Base-by-base conservation (phyloP, 2,797 vertebrate genomes). In the Oreonectes daqikongensis region DNA sequence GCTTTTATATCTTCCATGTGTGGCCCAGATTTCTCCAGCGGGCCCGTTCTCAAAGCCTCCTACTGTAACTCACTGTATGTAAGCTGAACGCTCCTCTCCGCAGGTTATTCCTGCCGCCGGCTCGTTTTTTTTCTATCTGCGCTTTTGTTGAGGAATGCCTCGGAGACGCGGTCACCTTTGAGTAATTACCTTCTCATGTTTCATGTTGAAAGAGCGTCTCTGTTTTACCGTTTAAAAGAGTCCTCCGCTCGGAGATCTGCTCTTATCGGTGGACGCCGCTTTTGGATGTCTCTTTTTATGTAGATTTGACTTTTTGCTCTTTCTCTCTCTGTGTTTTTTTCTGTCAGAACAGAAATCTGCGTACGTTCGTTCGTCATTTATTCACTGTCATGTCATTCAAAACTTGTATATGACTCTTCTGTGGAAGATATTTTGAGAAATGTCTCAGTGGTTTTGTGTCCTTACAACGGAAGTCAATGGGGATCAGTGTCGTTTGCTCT, bases 111-210 rank as follows among this genome's bases (percentile, higher is more conserved):
- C 55, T 57, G 74, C 61, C 42, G 68, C 30, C 14, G 68, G 30
- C 67, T 48, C 40, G 40, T 20, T 35, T 18, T 63, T n/a, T n/a
- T 70, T 66, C 3, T 30, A 26, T 2, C 12, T 6, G 17, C 50
- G 38, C 72, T 74, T 82, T 80, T 78, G 72, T 81, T 77, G 26
- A 81, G 75, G 81, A 79, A 83, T 79, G 77, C 86, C 80, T 68
- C 24, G 4, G 85, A 85, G 85, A 86, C 82, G 18, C 42, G 86
- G 82, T 87, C 87, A 90, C 85, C 86, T 89, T 73, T 79, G 79
- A 85, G 86, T 90, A 87, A 90, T 91, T 86, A 88, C 79, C 79
- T 86, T 78, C 81, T 90, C 78, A 77, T 69, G 80, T 89, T 90
- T 85, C 86, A 59, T 17, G 9, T 64, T 81, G 73, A 85, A 83